Conservation (phyloP, 2,113 vertebrate species). For the Phodopus roborovskii region DNA sequence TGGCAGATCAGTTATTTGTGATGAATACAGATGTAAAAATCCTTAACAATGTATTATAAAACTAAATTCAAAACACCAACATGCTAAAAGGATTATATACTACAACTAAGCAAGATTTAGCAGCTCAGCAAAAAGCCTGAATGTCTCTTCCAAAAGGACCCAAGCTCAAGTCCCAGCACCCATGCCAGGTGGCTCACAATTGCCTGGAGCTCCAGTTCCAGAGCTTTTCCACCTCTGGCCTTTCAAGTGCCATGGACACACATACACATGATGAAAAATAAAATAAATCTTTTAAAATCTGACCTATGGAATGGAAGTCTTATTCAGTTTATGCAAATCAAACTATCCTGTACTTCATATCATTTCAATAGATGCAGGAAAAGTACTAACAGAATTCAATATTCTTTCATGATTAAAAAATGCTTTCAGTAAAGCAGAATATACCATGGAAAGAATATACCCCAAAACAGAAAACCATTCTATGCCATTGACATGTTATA, state of each 20-base stretch:
- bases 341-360: not conserved
- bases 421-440: not conserved
- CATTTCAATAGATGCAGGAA: not conserved
- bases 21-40: not conserved
- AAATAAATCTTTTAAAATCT: not conserved
- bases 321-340: not conserved
- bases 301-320: not conserved
- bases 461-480: not conserved
- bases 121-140: not conserved
- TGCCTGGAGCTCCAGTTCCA: not conserved
- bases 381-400: not conserved
- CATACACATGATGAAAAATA: not conserved
- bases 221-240: not conserved
- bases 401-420: not conserved
- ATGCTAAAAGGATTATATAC: not conserved
- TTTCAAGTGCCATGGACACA: too few species aligned
- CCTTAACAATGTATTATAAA: not conserved
- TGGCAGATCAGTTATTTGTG: not conserved
- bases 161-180: not conserved
- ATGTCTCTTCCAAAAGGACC: not conserved
- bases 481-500: not conserved
- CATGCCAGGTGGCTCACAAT: not conserved
- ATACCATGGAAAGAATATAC: not conserved
- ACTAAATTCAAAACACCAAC: not conserved
- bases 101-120: not conserved